These are phyloP conservation scores for Steromphala cineraria DNA, from an alignment of 2,888 invertebrate species.

Conservation along the genomic window DNA sequence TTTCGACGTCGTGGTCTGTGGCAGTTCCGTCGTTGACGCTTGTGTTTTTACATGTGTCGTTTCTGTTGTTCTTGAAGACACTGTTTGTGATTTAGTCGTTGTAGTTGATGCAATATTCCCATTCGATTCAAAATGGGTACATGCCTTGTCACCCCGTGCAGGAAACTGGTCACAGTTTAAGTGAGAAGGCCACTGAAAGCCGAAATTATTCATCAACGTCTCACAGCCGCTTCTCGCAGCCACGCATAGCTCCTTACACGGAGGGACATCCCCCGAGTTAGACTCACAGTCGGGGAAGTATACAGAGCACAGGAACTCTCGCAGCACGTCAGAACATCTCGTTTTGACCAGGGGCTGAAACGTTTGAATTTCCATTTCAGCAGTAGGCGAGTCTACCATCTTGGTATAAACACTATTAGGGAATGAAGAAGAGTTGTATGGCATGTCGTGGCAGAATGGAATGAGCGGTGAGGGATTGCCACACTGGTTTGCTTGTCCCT, in stretches of 20 bases:
- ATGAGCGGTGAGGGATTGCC: not conserved
- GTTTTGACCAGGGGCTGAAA: not conserved
- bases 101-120: not conserved
- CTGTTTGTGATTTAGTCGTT: not conserved
- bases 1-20: no score
- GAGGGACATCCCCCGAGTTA: not conserved
- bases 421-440: not conserved
- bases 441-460: not conserved
- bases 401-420: not conserved
- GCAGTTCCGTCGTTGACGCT: no score
- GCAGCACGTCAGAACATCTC: not conserved
- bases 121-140: not conserved
- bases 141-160: not conserved
- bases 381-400: not conserved
- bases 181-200: not conserved
- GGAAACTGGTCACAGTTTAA: not conserved
- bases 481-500: not conserved
- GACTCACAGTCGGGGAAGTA: not conserved
- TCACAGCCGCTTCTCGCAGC: not conserved
- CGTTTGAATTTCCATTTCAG: not conserved
- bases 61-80: not conserved
- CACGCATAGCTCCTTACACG: not conserved
- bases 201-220: not conserved
- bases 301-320: not conserved
- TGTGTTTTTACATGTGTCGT: not conserved